These are phyloP conservation scores for Sebastes oblongus DNA, from an alignment of 2,797 vertebrate species.

Conservation along the genomic window DNA sequence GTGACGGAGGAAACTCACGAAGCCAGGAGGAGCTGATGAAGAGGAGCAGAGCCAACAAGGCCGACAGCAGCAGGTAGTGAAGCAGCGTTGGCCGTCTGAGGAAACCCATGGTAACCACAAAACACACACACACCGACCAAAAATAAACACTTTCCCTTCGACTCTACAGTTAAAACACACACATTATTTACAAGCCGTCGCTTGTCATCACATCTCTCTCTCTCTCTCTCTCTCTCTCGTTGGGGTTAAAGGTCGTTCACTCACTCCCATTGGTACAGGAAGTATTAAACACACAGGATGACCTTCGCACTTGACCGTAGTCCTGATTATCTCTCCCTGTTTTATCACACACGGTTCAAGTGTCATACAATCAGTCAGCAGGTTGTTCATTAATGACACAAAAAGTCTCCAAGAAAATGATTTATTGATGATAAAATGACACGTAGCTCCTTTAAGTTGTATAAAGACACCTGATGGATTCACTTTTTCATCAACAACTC, in stretches of 20 bases:
- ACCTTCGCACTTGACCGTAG: conserved; percentile 46
- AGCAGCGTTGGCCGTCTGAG: conserved; percentile 24
- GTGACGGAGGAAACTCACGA: conserved; percentile 67
- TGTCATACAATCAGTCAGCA: not conserved
- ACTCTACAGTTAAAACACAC: not conserved
- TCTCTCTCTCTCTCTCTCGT: not conserved
- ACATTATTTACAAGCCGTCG: not conserved
- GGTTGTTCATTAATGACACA: not conserved
- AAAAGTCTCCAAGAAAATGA: not conserved
- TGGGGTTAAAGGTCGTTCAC: conserved; percentile 5
- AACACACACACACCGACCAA: not conserved
- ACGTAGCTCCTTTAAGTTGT: not conserved
- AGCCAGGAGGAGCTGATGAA: conserved; percentile 73
- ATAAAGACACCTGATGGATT: not conserved
- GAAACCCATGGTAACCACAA: conserved; percentile 44
- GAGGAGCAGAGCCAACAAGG: conserved; percentile 68
- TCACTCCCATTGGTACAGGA: not conserved
- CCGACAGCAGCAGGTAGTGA: conserved; percentile 56
- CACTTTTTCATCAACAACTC: not conserved
- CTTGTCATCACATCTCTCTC: not conserved
- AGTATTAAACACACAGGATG: not conserved
- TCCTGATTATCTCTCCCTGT: not conserved
- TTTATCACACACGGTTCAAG: not conserved
- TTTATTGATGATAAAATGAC: conserved; percentile 46
- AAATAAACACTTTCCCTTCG: not conserved